Evolutionary conservation across 2,113 vertebrate genomes (phyloP), one percentile per base, ranked within the genome.

Genomic region (Synodontis membranacea): DNA sequence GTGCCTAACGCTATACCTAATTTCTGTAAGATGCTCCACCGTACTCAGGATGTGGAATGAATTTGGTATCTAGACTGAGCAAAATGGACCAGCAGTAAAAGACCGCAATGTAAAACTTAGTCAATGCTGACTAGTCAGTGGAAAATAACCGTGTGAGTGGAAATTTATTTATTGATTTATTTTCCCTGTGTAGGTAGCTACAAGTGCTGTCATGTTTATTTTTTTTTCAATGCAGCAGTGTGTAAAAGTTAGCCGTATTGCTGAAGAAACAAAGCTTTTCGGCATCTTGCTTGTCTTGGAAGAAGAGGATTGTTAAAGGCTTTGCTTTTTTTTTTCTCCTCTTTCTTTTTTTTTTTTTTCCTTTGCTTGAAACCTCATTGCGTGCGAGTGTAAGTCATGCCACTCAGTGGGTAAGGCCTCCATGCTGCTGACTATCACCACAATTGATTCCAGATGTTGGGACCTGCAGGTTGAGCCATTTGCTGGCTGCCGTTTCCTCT

Each of bases 371-470:
- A 52, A 86, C 76, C 76, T 80, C 82, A 39, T 89, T 80, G 86
- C 86, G 72, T 89, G 86, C 79, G 85, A 87, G 62, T 39, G 58
- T 28, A 72, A 85, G 80, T 83, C 37, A 64, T 89, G 86, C 80
- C 72, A 58, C 80, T 84, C 74, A 82, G 86, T 82, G 86, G 52
- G 78, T 83, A 86, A 72, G 54, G 86, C 80, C 84, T 83, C 84
- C 37, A 60, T 88, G 80, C 86, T 87, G 83, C 88, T 82, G 37
- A 79, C n/a, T 70, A 83, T 88, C 52, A n/a, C 66, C 72, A 72
- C 86, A 81, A 88, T 89, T 88, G 64, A 84, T 74, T 89, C 88
- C 88, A 89, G 88, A 89, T 89, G 88, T 74, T 89, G 86, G 37
- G 79, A 88, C 81, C 80, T 76, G 11, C 34, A 74, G 83, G 84